phyloP scores from a whole-genome alignment of 2,113 vertebrate genomes.

The Holacanthus passer region DNA sequence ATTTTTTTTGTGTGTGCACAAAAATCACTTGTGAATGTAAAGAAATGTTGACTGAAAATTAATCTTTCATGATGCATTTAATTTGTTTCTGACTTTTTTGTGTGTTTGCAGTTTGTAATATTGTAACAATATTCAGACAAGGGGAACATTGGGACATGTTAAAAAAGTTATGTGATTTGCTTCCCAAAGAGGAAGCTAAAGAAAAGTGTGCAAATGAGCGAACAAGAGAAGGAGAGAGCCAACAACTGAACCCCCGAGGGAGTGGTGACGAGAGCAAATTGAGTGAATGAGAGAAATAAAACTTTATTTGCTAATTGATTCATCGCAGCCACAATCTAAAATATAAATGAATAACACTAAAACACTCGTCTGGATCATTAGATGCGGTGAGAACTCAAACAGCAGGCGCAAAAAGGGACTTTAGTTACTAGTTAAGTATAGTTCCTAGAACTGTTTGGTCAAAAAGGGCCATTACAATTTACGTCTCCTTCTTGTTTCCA shows the following conservation, averaged over 20 bases:
- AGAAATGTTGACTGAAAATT: background rate
- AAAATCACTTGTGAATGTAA: background rate
- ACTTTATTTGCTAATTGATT: slow-evolving; percentile 1
- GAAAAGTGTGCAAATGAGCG: background rate
- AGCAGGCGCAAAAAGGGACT: background rate
- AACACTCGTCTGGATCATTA: background rate
- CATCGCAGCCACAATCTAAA: background rate
- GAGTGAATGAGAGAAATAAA: slow-evolving; percentile 4
- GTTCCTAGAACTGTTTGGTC: background rate
- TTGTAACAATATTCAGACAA: background rate
- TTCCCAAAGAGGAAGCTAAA: background rate
- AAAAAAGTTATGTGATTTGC: background rate
- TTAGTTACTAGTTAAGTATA: background rate
- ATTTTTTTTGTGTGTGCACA: background rate
- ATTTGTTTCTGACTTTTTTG: background rate
- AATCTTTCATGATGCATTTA: background rate
- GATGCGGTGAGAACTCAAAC: background rate
- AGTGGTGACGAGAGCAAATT: background rate
- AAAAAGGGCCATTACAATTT: background rate
- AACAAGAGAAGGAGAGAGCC: background rate
- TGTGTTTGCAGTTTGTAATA: no score
- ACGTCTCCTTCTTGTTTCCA: background rate
- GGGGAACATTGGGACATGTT: background rate
- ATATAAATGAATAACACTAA: background rate
- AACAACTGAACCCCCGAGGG: background rate